A percentile compares a stretch with the other conserved stretches of the same genome.
phyloP scores from a whole-genome alignment of 2,888 invertebrate species.

The Troglohyphantes excavatus region DNA sequence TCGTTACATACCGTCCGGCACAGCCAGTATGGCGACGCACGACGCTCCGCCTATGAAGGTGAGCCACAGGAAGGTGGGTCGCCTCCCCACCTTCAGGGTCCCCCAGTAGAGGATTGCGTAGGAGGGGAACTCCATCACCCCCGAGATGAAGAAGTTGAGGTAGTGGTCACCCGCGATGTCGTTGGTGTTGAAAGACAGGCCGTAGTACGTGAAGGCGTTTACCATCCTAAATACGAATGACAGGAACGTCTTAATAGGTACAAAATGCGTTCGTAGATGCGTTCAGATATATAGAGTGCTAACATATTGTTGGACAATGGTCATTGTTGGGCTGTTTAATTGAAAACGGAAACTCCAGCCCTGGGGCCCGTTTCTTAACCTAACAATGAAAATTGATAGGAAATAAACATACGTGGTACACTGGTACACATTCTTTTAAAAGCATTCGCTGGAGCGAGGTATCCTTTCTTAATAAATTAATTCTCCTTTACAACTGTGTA shows the following conservation, averaged over 20 bases:
- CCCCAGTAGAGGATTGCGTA: background rate
- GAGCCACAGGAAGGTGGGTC: background rate
- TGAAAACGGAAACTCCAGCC: no score
- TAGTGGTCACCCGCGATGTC: constrained; percentile 90
- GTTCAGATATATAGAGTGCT: no score
- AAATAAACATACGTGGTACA: no score
- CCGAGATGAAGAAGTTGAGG: constrained; percentile 86
- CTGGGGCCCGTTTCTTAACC: no score
- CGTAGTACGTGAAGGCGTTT: constrained; percentile 90
- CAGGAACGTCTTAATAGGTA: no score
- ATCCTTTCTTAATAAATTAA: no score
- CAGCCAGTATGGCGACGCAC: background rate
- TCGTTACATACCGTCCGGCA: constrained; percentile 3
- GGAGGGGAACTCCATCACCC: constrained; percentile 47
- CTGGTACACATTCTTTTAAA: no score
- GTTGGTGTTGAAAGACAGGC: constrained; percentile 88
- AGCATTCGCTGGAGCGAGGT: no score
- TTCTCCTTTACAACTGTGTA: no score
- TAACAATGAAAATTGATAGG: no score
- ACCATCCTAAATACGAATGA: constrained; percentile 85
- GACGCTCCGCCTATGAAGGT: constrained; percentile 7
- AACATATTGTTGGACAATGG: no score
- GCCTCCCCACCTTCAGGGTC: background rate
- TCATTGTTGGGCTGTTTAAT: no score
- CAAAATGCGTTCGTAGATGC: background rate